Evolutionary conservation across 2,113 vertebrate genomes (phyloP), one percentile per base, ranked within the genome.

Genomic region (Lethenteron reissneri): DNA sequence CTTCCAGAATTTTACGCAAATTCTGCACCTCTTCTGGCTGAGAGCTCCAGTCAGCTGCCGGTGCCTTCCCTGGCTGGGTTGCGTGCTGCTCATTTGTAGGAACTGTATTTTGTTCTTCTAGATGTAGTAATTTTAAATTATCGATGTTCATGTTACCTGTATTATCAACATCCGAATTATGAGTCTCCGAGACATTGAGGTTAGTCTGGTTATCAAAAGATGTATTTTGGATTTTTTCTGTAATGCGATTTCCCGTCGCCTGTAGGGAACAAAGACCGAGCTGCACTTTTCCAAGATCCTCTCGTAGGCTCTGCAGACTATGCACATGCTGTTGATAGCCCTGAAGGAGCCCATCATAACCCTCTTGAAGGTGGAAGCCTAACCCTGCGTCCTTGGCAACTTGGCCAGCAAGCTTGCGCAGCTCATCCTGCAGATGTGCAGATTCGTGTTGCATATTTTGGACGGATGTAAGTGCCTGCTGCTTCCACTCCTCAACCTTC

Each of bases 401-500:
- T 73, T 90, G 88, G 4, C 83, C 81, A 75, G 94, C 90, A 19
- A 99, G 86, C 6, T 83, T 85, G 3, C 90, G 78, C 9, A 99
- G 83, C 60, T 97, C 90, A 21, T 95, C 90, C 15, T 96, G 90
- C 56, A 96, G 86, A 75, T 96, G 88, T 12, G 85, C 92, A 0
- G 92, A 95, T 79, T 99, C 94, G 0, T 88, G 92, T n/a, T 94
- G 89, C 92, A 99, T 94, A 72, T 99, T 96, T 75, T 89, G 88
- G 5, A 99, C 89, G 0, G 94, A 95, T 10, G 94, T 99, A 77
- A 95, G 92, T 68, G 96, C 94, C 74, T 99, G 94, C 71, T 92
- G 88, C 73, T 99, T 99, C 94, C 94, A 99, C 76, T 99, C 94
- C 15, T 95, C 90, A 88, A 99, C 90, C 78, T 96, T 97, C 81